Evolutionary conservation across 2,797 vertebrate genomes (phyloP).

Genomic region (Synanceia verrucosa): DNA sequence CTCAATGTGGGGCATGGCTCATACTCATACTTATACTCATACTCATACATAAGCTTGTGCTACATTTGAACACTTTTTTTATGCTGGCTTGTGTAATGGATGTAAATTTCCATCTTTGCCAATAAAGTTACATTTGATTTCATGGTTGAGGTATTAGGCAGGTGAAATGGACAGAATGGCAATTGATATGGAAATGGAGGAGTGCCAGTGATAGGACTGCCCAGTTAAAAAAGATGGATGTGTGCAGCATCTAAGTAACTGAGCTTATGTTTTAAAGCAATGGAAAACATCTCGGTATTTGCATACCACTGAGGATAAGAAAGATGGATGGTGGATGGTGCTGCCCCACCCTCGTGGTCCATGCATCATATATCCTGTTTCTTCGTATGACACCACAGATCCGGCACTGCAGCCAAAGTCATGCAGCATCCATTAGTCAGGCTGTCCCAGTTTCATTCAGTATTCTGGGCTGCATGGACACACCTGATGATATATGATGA

Average conservation of each 20-base stretch:
- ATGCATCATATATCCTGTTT: constrained; percentile 41
- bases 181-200: not conserved
- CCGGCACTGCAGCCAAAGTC: constrained; percentile 17
- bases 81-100: not conserved
- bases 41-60: too few relatives aligned
- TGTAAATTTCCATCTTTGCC: not conserved
- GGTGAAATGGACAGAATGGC: not conserved
- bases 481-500: constrained; percentile 56
- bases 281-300: constrained; percentile 27
- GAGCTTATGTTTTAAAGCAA: not conserved
- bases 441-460: constrained; percentile 65
- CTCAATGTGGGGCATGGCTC: not conserved
- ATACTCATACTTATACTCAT: too few relatives aligned
- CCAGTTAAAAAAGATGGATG: not conserved
- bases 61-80: not conserved
- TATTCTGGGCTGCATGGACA: constrained; percentile 31
- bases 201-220: not conserved
- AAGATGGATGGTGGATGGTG: constrained; percentile 25
- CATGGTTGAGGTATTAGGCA: not conserved
- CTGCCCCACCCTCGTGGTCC: constrained; percentile 38
- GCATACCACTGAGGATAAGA: constrained; percentile 28
- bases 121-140: not conserved
- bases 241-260: not conserved
- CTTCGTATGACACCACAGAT: constrained; percentile 29
- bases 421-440: constrained; percentile 52